Percentiles rank a stretch among this genome's conserved stretches.
Conservation (phyloP, 2,888 invertebrate genomes). For the Eueremaeus valkanovi region DNA sequence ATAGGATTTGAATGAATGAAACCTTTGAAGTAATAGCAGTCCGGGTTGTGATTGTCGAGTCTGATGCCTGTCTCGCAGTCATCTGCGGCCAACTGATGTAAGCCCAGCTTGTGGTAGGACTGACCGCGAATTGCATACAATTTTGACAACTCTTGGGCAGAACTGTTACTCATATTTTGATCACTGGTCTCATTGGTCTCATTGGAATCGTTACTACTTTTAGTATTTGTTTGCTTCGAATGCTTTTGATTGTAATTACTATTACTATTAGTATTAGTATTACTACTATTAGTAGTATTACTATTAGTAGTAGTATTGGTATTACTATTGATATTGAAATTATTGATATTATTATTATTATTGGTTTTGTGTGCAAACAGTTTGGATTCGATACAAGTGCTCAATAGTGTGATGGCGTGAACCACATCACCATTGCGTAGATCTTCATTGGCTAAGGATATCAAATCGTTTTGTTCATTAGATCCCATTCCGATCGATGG, state of each 20-base stretch:
- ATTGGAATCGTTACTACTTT: too few species aligned
- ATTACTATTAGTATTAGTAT: too few species aligned
- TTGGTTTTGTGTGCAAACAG: not conserved
- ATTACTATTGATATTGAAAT: not conserved
- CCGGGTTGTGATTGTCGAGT: not conserved
- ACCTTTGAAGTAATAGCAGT: slow-evolving; percentile 36
- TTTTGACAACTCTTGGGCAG: slow-evolving; percentile 27
- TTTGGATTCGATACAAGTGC: not conserved
- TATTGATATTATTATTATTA: slow-evolving; percentile 27
- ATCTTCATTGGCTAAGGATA: slow-evolving; percentile 9
- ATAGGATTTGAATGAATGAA: not conserved
- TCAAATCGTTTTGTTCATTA: not conserved
- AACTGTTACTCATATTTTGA: too few species aligned
- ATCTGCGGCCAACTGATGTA: slow-evolving; percentile 36
- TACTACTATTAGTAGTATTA: too few species aligned
- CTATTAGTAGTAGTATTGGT: too few species aligned
- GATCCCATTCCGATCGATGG: not conserved
- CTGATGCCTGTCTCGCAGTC: slow-evolving; percentile 4
- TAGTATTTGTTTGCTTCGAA: too few species aligned
- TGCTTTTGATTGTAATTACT: too few species aligned
- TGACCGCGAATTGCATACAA: slow-evolving; percentile 30
- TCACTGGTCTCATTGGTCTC: too few species aligned
- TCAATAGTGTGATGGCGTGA: not conserved
- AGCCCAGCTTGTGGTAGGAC: slow-evolving; percentile 25
- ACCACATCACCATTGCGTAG: slow-evolving; percentile 12